phyloP scores from a whole-genome alignment of 1,140 invertebrate genomes.

The Aculops lycopersici region DNA sequence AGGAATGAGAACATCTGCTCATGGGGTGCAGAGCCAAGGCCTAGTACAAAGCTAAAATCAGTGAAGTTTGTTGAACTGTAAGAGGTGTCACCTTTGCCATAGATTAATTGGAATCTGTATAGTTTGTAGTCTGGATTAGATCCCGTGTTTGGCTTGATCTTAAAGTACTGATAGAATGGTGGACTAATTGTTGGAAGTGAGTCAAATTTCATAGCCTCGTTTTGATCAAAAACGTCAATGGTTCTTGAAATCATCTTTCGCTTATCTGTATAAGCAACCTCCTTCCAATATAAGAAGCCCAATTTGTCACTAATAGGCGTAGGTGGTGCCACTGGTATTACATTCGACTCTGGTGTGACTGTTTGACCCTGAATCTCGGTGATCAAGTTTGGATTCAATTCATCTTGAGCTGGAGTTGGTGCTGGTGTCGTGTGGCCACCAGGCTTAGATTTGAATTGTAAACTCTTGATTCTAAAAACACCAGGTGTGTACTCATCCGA shows the following conservation, averaged over 20 bases:
- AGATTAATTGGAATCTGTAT: not conserved
- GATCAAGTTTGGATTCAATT: too few species aligned
- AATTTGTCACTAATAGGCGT: too few species aligned
- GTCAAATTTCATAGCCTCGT: not conserved
- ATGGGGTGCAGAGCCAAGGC: not conserved
- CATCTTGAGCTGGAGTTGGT: too few species aligned
- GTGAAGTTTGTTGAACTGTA: not conserved
- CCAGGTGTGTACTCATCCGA: not conserved
- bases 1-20: not conserved
- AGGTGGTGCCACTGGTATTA: too few species aligned
- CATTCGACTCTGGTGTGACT: not conserved
- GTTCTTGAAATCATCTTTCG: not conserved
- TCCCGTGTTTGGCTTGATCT: not conserved
- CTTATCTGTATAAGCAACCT: not conserved
- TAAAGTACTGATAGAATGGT: not conserved
- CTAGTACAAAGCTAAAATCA: not conserved
- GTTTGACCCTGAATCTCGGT: not conserved
- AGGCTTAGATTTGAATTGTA: not conserved
- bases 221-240: not conserved
- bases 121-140: not conserved
- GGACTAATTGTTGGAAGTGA: not conserved
- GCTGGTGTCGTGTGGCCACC: too few species aligned
- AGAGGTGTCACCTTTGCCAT: not conserved
- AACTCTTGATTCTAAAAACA: not conserved
- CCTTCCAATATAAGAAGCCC: not conserved